A percentile compares a stretch with the other conserved stretches of the same genome.
phyloP scores from a whole-genome alignment of 2,888 invertebrate species.

The Cyclophora albipunctata region DNA sequence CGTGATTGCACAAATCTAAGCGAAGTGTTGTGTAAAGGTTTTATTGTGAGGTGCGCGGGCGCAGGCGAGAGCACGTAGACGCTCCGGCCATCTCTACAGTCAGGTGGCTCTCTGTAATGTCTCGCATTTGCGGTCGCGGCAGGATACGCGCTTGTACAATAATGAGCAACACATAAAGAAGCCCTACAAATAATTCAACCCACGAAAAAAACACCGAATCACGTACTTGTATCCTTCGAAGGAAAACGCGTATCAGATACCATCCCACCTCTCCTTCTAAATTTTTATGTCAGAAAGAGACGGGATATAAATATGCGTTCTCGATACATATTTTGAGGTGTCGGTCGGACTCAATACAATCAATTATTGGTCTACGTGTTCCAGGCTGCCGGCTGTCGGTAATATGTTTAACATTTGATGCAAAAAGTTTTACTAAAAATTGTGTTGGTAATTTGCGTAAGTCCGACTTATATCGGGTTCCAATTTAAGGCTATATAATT shows the following conservation, averaged over 20 bases:
- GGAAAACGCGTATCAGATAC: constrained; percentile 73
- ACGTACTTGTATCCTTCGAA: constrained; percentile 70
- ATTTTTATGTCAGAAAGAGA: constrained; percentile 37
- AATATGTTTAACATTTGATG: constrained; percentile 45
- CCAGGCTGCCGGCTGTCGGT: constrained; percentile 61
- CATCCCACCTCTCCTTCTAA: constrained; percentile 41
- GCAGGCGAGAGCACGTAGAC: constrained; percentile 48
- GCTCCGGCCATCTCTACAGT: constrained; percentile 37
- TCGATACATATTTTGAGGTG: constrained; percentile 62
- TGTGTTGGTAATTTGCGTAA: constrained; percentile 45
- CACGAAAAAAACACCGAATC: constrained; percentile 73
- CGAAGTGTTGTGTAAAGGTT: constrained; percentile 18
- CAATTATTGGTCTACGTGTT: constrained; percentile 70
- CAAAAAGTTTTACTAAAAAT: constrained; percentile 47
- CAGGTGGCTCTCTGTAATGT: constrained; percentile 64
- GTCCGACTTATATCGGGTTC: constrained; percentile 25
- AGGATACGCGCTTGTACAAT: constrained; percentile 72
- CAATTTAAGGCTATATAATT: constrained; percentile 36
- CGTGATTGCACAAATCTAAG: constrained; percentile 12
- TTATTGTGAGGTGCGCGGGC: constrained; percentile 34
- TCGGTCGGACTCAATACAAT: constrained; percentile 63
- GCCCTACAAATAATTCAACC: constrained; percentile 74
- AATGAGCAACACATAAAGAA: constrained; percentile 75
- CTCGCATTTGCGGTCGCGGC: constrained; percentile 70
- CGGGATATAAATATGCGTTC: constrained; percentile 47